A percentile compares a stretch with the other conserved stretches of the same genome.
phyloP scores from a whole-genome alignment of 2,113 vertebrate genomes.

The Archilochus colubris region DNA sequence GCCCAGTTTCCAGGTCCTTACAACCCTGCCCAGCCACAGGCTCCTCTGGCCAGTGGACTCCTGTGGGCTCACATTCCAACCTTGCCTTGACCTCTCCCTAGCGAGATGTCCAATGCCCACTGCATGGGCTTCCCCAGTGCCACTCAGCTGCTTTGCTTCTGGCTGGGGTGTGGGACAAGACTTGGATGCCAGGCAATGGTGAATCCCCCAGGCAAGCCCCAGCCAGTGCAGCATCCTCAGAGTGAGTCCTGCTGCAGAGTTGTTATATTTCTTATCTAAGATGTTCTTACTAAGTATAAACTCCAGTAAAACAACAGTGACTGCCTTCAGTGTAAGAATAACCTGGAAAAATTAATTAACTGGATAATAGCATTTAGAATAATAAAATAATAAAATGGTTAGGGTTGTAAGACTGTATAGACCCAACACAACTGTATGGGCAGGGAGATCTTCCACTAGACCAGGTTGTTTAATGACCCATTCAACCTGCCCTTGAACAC shows the following conservation, averaged over 20 bases:
- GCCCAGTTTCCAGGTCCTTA: rapidly evolving
- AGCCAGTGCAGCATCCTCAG: background rate
- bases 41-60: rapidly evolving
- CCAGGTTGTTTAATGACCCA: no score
- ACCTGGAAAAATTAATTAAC: background rate
- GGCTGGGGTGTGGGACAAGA: background rate
- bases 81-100: rapidly evolving
- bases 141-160: background rate
- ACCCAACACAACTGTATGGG: no score
- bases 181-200: background rate
- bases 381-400: no score
- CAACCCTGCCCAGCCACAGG: rapidly evolving
- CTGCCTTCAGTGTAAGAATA: background rate
- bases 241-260: background rate
- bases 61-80: rapidly evolving
- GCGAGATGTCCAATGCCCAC: rapidly evolving
- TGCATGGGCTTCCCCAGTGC: rapidly evolving
- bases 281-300: background rate
- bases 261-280: background rate
- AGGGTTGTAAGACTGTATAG: no score
- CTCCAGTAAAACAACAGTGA: background rate
- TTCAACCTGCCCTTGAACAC: no score
- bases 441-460: no score
- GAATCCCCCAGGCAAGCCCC: rapidly evolving
- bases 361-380: background rate